phyloP scores from a whole-genome alignment of 2,797 vertebrate species.

The Nasua narica region DNA sequence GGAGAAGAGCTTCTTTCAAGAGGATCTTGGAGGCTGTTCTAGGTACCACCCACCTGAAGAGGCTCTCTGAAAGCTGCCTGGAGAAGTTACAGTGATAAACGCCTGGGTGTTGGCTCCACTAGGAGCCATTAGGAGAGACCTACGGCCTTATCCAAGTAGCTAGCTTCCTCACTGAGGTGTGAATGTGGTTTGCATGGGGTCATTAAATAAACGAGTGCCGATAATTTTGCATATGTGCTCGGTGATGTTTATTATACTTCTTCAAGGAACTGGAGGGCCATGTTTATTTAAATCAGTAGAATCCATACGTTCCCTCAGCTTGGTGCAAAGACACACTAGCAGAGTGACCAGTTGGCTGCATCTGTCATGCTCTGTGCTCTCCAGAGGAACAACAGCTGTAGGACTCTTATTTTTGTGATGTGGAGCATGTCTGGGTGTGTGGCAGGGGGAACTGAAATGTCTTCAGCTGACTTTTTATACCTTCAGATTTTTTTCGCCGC shows the following conservation, averaged over 20 bases:
- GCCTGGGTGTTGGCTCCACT: neutral
- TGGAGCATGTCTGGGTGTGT: conserved; percentile 66
- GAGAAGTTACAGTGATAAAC: neutral
- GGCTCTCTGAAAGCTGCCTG: neutral
- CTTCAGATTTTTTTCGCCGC: conserved; percentile 64
- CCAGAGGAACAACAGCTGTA: conserved; percentile 75
- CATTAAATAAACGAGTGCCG: conserved; percentile 56
- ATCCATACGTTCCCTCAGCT: neutral
- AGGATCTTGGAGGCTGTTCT: neutral
- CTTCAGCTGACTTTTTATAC: conserved; percentile 75
- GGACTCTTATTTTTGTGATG: conserved; percentile 81
- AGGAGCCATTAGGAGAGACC: neutral
- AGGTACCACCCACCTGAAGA: neutral
- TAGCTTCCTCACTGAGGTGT: neutral
- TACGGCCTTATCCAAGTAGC: neutral
- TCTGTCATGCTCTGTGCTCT: neutral
- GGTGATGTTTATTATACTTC: conserved; percentile 42
- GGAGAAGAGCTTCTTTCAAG: neutral
- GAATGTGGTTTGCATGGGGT: conserved; percentile 20
- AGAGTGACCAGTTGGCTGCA: neutral
- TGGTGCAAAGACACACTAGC: neutral
- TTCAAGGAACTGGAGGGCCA: neutral
- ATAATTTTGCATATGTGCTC: conserved; percentile 59
- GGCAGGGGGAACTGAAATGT: conserved; percentile 82
- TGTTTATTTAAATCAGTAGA: conserved; percentile 49